These are phyloP conservation scores for Eucriotettix oculatus DNA, from an alignment of 2,888 invertebrate species.

Conservation along the genomic window DNA sequence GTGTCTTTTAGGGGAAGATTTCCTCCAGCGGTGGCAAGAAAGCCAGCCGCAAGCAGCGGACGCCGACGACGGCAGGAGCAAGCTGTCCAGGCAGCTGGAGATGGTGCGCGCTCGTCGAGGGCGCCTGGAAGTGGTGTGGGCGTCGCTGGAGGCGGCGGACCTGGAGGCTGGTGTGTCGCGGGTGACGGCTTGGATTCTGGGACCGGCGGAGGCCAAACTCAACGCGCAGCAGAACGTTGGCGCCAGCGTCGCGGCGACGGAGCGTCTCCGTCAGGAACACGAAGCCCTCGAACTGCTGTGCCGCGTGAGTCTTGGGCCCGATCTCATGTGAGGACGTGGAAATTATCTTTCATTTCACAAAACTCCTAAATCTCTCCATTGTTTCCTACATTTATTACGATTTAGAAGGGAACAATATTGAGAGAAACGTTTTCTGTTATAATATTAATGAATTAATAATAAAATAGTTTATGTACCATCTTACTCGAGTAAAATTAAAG, in stretches of 20 bases:
- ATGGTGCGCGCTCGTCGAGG: conserved; percentile 25
- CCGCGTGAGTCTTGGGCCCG: conserved; percentile 29
- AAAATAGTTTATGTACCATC: no score
- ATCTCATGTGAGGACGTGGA: no score
- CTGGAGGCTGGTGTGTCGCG: conserved; percentile 47
- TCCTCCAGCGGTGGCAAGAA: background rate
- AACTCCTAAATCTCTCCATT: no score
- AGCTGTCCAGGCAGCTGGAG: conserved; percentile 37
- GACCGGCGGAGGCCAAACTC: conserved; percentile 56
- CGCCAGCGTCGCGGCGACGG: conserved; percentile 52
- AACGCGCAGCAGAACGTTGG: conserved; percentile 55
- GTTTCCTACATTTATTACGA: no score
- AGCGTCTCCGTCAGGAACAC: conserved; percentile 53
- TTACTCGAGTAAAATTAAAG: no score
- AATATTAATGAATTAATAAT: no score
- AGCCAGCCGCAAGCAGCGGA: conserved; percentile 22
- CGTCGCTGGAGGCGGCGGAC: conserved; percentile 35
- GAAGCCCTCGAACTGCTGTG: conserved; percentile 60
- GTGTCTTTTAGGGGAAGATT: background rate
- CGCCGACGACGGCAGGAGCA: conserved; percentile 38
- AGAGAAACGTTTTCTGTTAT: no score
- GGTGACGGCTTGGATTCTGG: conserved; percentile 63
- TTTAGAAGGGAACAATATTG: no score
- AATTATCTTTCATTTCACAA: no score
- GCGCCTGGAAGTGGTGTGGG: conserved; percentile 41